Conservation (phyloP, 2,113 vertebrate genomes). For the Cryptomyrus ogoouensis region DNA sequence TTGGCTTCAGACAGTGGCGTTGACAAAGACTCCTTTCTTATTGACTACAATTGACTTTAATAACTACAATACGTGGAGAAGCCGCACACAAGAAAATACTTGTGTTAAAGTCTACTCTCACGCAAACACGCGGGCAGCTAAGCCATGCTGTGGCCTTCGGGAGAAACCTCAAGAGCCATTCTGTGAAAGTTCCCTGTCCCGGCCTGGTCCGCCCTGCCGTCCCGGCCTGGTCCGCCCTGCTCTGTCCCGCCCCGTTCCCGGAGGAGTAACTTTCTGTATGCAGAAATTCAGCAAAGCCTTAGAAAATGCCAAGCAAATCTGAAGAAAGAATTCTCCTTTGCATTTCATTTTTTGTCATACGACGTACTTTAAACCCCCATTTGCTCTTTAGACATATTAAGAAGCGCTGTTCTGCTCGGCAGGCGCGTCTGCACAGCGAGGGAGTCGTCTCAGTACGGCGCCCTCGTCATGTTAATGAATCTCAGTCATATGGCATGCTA, state of each 20-base stretch:
- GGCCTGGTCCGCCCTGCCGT: neutral
- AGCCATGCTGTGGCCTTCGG: neutral
- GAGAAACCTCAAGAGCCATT: neutral
- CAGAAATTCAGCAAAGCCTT: neutral
- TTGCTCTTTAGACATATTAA: neutral
- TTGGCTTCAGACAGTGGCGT: constrained; percentile 34
- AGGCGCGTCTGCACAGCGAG: neutral
- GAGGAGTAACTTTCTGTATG: neutral
- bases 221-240: neutral
- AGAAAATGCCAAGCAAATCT: neutral
- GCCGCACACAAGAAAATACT: neutral
- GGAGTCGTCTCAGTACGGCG: neutral
- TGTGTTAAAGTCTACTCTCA: neutral
- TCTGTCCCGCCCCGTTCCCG: neutral
- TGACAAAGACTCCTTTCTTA: constrained; percentile 60
- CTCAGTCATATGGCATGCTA: neutral
- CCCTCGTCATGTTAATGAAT: neutral
- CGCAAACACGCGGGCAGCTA: neutral
- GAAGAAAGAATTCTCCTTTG: neutral
- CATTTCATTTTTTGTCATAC: neutral
- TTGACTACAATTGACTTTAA: constrained; percentile 30
- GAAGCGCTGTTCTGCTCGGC: neutral
- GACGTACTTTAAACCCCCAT: neutral
- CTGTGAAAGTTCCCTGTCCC: neutral
- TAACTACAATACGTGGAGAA: constrained; percentile 28